Percentiles rank a stretch among this genome's conserved stretches.
phyloP scores from a whole-genome alignment of 2,888 invertebrate species.

The Nyleta sp. region DNA sequence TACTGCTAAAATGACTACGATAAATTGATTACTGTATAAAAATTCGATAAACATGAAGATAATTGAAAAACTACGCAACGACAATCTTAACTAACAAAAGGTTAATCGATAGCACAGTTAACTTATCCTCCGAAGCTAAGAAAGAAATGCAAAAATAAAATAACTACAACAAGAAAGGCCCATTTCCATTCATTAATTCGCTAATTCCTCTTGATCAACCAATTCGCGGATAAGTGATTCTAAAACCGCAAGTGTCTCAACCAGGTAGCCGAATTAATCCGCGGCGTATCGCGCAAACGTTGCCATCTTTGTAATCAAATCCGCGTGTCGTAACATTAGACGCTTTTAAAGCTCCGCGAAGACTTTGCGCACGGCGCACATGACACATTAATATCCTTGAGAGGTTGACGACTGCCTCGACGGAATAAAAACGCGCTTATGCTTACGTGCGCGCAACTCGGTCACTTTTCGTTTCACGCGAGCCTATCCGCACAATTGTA shows the following conservation, averaged over 20 bases:
- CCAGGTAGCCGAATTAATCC: neutral
- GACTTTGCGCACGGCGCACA: slow-evolving; percentile 16
- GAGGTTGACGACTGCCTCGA: slow-evolving; percentile 30
- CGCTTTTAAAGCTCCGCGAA: slow-evolving; percentile 42
- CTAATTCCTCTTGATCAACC: no score
- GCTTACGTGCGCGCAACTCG: slow-evolving; percentile 38
- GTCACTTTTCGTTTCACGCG: slow-evolving; percentile 36
- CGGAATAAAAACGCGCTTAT: slow-evolving; percentile 30
- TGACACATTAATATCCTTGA: slow-evolving; percentile 29
- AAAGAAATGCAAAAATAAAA: slow-evolving; percentile 13
- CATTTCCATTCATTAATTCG: no score
- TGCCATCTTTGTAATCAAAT: slow-evolving; percentile 59
- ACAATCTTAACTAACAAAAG: no score
- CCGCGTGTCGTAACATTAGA: slow-evolving; percentile 65
- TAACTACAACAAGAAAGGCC: no score
- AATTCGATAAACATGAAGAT: no score
- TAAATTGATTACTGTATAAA: no score
- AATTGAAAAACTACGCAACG: no score
- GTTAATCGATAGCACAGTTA: slow-evolving; percentile 34
- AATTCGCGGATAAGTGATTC: no score
- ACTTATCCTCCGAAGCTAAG: slow-evolving; percentile 3
- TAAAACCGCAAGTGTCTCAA: neutral
- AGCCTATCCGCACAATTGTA: slow-evolving; percentile 13
- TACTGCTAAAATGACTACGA: no score
- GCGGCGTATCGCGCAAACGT: neutral